These are phyloP conservation scores for Mesochorus sp. DNA, from an alignment of 2,888 invertebrate species.

Conservation along the genomic window DNA sequence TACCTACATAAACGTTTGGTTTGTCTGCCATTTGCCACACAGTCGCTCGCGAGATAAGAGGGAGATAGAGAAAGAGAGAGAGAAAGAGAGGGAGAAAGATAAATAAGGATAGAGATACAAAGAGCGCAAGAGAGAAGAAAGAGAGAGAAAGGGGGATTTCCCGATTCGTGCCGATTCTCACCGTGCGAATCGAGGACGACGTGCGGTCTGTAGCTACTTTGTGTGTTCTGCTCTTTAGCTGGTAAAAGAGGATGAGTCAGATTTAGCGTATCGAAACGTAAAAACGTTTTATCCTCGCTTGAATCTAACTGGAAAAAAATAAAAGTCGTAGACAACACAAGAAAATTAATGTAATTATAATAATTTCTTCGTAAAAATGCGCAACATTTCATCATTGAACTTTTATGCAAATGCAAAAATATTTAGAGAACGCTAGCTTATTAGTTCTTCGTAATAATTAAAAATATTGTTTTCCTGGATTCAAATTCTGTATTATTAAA, in stretches of 20 bases:
- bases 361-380: too few species aligned
- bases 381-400: too few species aligned
- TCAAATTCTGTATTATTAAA: too few species aligned
- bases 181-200: constrained; percentile 50
- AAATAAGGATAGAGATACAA: background rate
- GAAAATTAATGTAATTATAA: background rate
- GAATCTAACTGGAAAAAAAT: background rate
- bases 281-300: background rate
- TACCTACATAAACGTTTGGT: constrained; percentile 41
- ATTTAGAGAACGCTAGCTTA: too few species aligned
- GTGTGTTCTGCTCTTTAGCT: constrained; percentile 1
- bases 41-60: background rate
- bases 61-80: background rate
- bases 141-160: background rate
- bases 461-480: too few species aligned
- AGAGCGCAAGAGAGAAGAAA: background rate
- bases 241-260: background rate
- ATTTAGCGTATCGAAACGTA: background rate
- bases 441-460: too few species aligned
- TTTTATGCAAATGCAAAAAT: too few species aligned
- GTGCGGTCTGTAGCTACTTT: background rate
- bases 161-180: constrained; percentile 55
- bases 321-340: background rate
- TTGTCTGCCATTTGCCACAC: constrained; percentile 9
- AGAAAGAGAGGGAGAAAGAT: background rate